Percentiles rank a stretch among this genome's conserved stretches.
Evolutionary conservation across 2,113 vertebrate species (phyloP).

Genomic region (Orycteropus afer): DNA sequence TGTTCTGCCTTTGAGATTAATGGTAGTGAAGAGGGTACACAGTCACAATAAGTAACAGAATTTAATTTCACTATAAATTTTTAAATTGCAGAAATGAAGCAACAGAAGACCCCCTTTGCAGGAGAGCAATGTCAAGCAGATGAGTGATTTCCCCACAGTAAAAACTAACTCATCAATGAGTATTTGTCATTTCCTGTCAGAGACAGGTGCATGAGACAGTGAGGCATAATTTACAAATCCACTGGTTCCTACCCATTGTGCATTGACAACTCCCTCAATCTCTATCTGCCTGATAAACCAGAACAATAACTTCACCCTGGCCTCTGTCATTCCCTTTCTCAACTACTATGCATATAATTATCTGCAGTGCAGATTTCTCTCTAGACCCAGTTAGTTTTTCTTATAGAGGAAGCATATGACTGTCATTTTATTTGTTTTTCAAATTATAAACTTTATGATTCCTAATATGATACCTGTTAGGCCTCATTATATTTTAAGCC

Average conservation of each 20-base stretch:
- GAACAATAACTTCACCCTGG: constrained; percentile 33
- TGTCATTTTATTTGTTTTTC: constrained; percentile 16
- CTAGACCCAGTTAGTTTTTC: constrained; percentile 63
- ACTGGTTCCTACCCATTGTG: background rate
- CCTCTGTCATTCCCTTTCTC: constrained; percentile 24
- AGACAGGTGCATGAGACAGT: constrained; percentile 31
- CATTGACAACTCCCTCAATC: constrained; percentile 26
- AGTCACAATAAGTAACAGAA: constrained; percentile 63
- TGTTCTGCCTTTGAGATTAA: constrained; percentile 68
- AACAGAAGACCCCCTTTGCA: constrained; percentile 64
- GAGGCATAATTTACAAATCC: constrained; percentile 59
- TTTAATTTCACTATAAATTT: constrained; percentile 73
- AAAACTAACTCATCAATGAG: constrained; percentile 66
- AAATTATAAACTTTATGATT: constrained; percentile 3
- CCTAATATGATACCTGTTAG: background rate
- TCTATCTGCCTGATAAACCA: constrained; percentile 30
- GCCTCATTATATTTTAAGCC: constrained; percentile 22
- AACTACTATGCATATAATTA: constrained; percentile 52
- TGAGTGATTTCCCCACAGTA: constrained; percentile 71
- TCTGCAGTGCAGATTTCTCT: constrained; percentile 40
- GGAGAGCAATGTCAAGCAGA: constrained; percentile 56
- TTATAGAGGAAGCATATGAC: constrained; percentile 36
- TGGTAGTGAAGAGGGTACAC: constrained; percentile 46
- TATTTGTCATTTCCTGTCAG: constrained; percentile 67
- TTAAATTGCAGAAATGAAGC: constrained; percentile 68